Evolutionary conservation across 35 echinoderm and acorn worm genomes (phyloP).

Genomic region (Ophioderma brevispina): DNA sequence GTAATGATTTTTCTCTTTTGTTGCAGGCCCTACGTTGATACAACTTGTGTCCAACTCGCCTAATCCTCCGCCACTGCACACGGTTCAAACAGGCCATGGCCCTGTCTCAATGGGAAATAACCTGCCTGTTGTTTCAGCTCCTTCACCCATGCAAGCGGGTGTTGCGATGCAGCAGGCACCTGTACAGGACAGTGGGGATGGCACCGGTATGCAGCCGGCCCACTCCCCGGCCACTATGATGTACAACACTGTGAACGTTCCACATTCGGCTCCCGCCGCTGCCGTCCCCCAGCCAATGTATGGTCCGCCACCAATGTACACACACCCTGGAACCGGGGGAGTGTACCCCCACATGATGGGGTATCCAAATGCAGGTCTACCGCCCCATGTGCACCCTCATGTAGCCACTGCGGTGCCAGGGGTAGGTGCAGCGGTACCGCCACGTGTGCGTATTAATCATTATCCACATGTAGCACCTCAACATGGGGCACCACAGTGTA

Average conservation of each 20-base stretch:
- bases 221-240: conserved; percentile 26
- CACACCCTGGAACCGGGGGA: conserved; percentile 50
- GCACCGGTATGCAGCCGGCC: conserved; percentile 58
- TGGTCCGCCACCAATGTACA: conserved; percentile 65
- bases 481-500: conserved; percentile 38
- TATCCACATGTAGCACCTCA: conserved; percentile 12
- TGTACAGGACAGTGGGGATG: conserved; percentile 61
- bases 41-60: conserved; percentile 88
- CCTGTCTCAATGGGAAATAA: conserved; percentile 56
- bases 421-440: conserved; percentile 20
- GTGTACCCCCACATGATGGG: conserved; percentile 76
- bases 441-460: conserved; percentile 26
- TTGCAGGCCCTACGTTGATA: conserved; percentile 88
- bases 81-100: conserved; percentile 90
- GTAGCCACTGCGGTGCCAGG: conserved; percentile 44
- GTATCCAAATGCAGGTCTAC: conserved; percentile 63
- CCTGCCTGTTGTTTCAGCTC: conserved; percentile 57
- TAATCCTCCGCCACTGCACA: conserved; percentile 85
- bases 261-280: conserved; percentile 33
- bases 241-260: neutral
- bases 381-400: conserved; percentile 73
- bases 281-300: conserved; percentile 82
- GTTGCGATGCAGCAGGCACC: conserved; percentile 69
- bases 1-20: conserved; percentile 23
- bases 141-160: conserved; percentile 60